Percentiles rank a stretch among this genome's conserved stretches.
Evolutionary conservation across 2,797 vertebrate species (phyloP).

Genomic region (Discoglossus pictus): DNA sequence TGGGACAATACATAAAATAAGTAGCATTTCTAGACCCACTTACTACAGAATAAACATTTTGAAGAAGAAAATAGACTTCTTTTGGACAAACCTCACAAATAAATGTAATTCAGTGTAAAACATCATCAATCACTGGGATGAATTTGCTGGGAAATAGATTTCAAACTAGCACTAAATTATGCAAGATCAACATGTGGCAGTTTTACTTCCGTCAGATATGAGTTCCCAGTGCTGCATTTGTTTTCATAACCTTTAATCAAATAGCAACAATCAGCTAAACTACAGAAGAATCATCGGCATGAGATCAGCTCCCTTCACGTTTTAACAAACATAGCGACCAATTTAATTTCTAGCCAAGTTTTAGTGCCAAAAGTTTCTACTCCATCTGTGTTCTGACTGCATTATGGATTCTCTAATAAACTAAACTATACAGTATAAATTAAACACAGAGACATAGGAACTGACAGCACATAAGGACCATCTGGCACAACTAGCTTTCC

Average conservation of each 20-base stretch:
- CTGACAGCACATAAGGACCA: constrained; percentile 30
- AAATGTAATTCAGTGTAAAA: not conserved
- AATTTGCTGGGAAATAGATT: constrained; percentile 2
- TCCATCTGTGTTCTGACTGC: constrained; percentile 28
- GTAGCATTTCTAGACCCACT: no score
- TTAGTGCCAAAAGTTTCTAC: constrained; percentile 27
- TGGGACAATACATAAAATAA: no score
- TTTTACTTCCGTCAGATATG: constrained; percentile 16
- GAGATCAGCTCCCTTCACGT: constrained; percentile 1
- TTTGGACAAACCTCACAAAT: not conserved
- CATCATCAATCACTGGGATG: not conserved
- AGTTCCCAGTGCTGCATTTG: constrained; percentile 22
- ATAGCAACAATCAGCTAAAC: constrained; percentile 26
- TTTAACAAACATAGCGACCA: constrained; percentile 6
- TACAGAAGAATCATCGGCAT: constrained; percentile 14
- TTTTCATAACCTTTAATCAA: constrained; percentile 38
- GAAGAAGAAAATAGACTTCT: no score
- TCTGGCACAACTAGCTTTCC: constrained; percentile 17
- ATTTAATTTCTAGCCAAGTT: constrained; percentile 20
- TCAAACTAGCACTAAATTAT: constrained; percentile 10
- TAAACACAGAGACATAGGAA: constrained; percentile 26
- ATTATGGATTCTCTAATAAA: constrained; percentile 21
- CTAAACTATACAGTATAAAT: constrained; percentile 34
- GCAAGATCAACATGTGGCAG: constrained; percentile 25
- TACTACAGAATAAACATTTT: no score